These are phyloP conservation scores for Taphrorychus bicolor DNA, from an alignment of 2,888 invertebrate species.

Conservation along the genomic window DNA sequence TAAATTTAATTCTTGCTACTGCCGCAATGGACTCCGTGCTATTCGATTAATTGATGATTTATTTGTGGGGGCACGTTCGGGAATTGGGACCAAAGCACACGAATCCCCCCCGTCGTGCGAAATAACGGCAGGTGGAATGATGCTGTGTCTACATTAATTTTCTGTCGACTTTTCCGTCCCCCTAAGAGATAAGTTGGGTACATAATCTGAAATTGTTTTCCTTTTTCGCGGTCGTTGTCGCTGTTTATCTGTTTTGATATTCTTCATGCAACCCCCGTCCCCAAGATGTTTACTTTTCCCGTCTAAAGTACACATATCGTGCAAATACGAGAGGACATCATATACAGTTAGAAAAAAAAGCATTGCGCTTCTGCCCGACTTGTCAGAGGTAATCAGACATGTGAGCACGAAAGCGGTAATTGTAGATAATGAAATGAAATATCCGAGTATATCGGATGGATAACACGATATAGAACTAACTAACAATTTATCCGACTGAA, in stretches of 20 bases:
- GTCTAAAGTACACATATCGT: no score
- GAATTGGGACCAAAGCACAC: not conserved
- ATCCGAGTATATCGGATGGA: constrained; percentile 28
- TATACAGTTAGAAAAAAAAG: no score
- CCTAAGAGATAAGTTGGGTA: not conserved
- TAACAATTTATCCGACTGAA: constrained; percentile 38
- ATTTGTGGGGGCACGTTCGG: not conserved
- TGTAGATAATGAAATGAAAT: constrained; percentile 43
- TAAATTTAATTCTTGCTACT: not conserved
- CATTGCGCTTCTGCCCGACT: no score
- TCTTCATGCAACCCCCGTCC: not conserved
- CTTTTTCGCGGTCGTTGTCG: not conserved
- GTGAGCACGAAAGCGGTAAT: constrained; percentile 32
- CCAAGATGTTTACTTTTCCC: not conserved
- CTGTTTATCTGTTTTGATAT: not conserved
- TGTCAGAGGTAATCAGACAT: no score
- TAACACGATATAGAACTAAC: constrained; percentile 34
- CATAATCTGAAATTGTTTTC: not conserved
- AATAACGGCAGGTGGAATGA: not conserved
- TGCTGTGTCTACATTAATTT: not conserved
- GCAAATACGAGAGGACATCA: no score
- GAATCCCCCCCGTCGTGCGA: not conserved
- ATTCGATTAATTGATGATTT: not conserved
- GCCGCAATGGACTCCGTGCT: not conserved
- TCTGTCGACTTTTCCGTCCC: not conserved